Evolutionary conservation across 2,797 vertebrate genomes (phyloP).

Genomic region (Paguma larvata): DNA sequence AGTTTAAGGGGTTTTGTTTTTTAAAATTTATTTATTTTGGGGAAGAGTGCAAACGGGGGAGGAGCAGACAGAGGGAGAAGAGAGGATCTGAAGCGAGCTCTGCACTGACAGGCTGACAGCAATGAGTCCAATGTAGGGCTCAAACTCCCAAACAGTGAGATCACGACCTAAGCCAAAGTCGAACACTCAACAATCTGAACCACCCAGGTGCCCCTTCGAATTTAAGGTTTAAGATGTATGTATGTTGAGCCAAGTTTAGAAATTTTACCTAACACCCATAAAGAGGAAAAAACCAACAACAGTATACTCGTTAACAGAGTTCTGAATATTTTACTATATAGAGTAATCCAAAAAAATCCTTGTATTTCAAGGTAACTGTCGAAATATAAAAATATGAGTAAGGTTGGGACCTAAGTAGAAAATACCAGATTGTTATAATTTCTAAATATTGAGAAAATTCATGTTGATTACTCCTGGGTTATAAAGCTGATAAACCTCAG

Average conservation of each 20-base stretch:
- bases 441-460: constrained; percentile 37
- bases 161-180: no score
- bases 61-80: no score
- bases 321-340: background rate
- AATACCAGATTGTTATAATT: background rate
- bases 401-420: background rate
- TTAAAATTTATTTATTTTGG: no score
- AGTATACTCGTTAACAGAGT: background rate
- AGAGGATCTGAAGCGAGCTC: no score
- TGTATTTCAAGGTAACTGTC: background rate
- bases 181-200: no score
- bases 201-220: no score
- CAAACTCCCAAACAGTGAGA: no score
- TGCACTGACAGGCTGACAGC: no score
- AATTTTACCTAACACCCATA: constrained; percentile 20
- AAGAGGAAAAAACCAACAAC: constrained; percentile 9
- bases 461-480: constrained; percentile 43
- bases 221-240: constrained; percentile 1
- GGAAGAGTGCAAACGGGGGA: no score
- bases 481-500: constrained; percentile 49
- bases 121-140: no score
- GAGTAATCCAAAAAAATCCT: constrained; percentile 1
- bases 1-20: no score
- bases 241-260: background rate
- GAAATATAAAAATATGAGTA: background rate